Evolutionary conservation across 2,888 invertebrate genomes (phyloP), one percentile per base, ranked within the genome.

Genomic region (Hedya salicella): DNA sequence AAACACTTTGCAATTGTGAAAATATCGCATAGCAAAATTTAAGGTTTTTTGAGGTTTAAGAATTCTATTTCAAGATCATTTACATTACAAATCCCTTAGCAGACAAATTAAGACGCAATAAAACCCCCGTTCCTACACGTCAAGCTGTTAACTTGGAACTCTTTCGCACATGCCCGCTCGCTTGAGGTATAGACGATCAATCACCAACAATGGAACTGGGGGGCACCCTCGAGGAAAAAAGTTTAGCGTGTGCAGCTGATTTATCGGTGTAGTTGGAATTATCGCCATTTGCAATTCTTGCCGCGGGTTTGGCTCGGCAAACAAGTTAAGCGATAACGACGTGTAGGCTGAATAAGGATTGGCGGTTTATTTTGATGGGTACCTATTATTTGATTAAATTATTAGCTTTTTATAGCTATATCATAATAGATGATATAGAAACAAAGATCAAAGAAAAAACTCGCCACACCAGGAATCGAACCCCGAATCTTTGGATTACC

Each of bases 251-350:
- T 82, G 82, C 77, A 73, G 82, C 85, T 91, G 91, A 92, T 92
- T 92, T 92, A 92, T 92, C 77, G 88, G 82, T 78, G 85, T 87
- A 91, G 90, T 91, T 91, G 79, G 91, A 91, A 92, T 91, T 92
- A 92, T 91, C 87, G 85, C 90, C 86, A 92, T 90, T 91, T 91
- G 91, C 91, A 91, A 92, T 91, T 91, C 90, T 88, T 88, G 84
- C 80, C 82, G 80, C 78, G 82, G 80, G 79, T 81, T 63, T 79
- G 82, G 79, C 80, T 76, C 73, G 81, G 83, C 85, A 83, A 87
- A 87, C 87, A 88, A 87, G 77, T 83, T 80, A n/a, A n/a, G 72
- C 78, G 86, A 87, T 90, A 89, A 91, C 89, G 86, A 87, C 85
- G 44, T 17, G 57, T 46, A 3, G 44, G 42, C 57, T 32, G 30